Conservation (phyloP, 2,113 vertebrate species). For the Eidolon helvum region DNA sequence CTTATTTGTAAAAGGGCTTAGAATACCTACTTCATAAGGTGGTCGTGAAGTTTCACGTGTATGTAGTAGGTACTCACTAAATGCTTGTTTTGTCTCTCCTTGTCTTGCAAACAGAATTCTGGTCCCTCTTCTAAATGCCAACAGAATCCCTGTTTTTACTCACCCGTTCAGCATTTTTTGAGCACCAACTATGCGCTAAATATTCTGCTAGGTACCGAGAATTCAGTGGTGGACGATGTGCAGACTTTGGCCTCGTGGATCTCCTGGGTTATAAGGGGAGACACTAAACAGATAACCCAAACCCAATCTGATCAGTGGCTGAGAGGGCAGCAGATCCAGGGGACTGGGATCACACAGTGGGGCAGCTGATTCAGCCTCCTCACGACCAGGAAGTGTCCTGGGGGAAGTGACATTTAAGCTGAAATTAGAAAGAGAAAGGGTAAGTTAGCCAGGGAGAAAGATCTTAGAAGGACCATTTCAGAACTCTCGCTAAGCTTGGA, state of each 20-base stretch:
- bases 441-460: neutral
- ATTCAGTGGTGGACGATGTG: neutral
- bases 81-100: neutral
- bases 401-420: neutral
- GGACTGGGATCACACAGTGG: neutral
- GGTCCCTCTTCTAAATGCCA: neutral
- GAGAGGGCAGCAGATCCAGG: neutral
- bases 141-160: neutral
- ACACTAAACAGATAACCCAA: neutral
- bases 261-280: neutral
- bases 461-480: neutral
- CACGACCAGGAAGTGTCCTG: neutral
- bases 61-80: neutral
- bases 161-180: neutral
- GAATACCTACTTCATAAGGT: neutral
- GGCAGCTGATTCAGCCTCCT: neutral
- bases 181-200: neutral
- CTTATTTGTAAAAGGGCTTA: neutral
- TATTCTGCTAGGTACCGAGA: neutral
- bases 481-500: too few species aligned
- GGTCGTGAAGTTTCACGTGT: neutral
- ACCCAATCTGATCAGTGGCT: accelerated
- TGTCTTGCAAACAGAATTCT: neutral
- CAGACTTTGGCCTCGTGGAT: neutral
- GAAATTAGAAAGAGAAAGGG: neutral